Percentiles rank a stretch among this genome's conserved stretches.
phyloP scores from a whole-genome alignment of 2,888 invertebrate genomes.

The Drosophila macrospina region DNA sequence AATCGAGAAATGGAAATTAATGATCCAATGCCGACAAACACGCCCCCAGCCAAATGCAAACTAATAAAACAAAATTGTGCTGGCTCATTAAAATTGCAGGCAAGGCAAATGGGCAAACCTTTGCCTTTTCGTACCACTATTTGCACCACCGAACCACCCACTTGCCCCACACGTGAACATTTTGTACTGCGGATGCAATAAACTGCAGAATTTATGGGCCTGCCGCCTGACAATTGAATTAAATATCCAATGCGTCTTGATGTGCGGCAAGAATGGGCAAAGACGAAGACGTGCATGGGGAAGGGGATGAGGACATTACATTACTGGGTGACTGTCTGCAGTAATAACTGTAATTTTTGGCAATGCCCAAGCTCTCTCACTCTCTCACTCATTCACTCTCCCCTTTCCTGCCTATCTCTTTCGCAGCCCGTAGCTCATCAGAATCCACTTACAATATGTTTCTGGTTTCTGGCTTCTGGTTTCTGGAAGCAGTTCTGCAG shows the following conservation, averaged over 20 bases:
- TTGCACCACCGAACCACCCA: neutral
- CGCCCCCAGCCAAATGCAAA: conserved; percentile 21
- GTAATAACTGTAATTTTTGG: conserved; percentile 81
- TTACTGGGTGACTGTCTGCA: conserved; percentile 67
- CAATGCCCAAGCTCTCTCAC: conserved; percentile 60
- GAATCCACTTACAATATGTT: conserved; percentile 60
- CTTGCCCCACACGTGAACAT: conserved; percentile 58
- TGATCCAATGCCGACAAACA: conserved; percentile 31
- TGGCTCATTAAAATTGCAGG: conserved; percentile 70
- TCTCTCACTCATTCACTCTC: conserved; percentile 13
- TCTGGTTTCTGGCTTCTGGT: conserved; percentile 30
- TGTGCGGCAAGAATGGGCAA: neutral
- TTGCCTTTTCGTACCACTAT: neutral
- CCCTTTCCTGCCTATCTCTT: neutral
- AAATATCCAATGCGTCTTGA: conserved; percentile 75
- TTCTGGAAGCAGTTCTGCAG: conserved; percentile 5
- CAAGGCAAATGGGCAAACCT: conserved; percentile 20
- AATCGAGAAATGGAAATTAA: conserved; percentile 34
- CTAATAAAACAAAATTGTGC: conserved; percentile 70
- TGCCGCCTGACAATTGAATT: conserved; percentile 77
- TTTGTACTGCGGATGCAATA: conserved; percentile 79
- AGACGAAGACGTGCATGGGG: neutral
- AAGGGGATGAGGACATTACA: conserved; percentile 42
- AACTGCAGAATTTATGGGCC: conserved; percentile 77
- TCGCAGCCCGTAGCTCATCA: conserved; percentile 47